phyloP scores from a whole-genome alignment of 2,888 invertebrate genomes.

The Ormyrus labotus region DNA sequence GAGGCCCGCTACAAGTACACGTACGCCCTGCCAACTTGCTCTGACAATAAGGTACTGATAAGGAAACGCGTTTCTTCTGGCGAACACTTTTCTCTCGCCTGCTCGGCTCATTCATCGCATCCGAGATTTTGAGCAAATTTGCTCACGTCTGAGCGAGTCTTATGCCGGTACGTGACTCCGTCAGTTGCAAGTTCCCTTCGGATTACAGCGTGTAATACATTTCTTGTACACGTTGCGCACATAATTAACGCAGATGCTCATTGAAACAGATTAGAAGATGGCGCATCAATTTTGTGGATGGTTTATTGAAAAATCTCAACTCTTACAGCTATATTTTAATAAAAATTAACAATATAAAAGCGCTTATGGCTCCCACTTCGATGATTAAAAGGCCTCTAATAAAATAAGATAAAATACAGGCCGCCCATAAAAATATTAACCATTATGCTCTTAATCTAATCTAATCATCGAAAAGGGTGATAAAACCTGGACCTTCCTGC shows the following conservation, averaged over 20 bases:
- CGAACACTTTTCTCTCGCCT: slow-evolving; percentile 58
- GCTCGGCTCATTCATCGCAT: slow-evolving; percentile 19
- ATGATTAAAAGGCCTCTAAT: too few relatives aligned
- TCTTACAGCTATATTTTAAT: background rate
- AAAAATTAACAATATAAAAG: too few relatives aligned
- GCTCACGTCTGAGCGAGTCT: slow-evolving; percentile 68
- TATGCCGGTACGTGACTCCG: slow-evolving; percentile 25
- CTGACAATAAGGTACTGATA: slow-evolving; percentile 67
- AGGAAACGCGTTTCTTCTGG: slow-evolving; percentile 62
- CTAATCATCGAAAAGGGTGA: too few relatives aligned
- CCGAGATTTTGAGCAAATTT: slow-evolving; percentile 64
- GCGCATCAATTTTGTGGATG: background rate
- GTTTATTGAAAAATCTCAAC: background rate
- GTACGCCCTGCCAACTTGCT: too few relatives aligned
- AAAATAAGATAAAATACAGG: too few relatives aligned
- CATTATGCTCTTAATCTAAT: too few relatives aligned
- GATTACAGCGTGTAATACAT: background rate
- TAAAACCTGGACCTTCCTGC: too few relatives aligned
- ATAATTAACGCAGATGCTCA: background rate
- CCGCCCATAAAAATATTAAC: too few relatives aligned
- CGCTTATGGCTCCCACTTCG: too few relatives aligned
- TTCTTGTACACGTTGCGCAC: background rate
- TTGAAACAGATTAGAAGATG: slow-evolving; percentile 27
- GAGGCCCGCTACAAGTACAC: slow-evolving; percentile 47
- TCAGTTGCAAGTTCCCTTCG: background rate